Base-by-base conservation (phyloP, 2,888 invertebrate species). In the Melinaea menophilus region DNA sequence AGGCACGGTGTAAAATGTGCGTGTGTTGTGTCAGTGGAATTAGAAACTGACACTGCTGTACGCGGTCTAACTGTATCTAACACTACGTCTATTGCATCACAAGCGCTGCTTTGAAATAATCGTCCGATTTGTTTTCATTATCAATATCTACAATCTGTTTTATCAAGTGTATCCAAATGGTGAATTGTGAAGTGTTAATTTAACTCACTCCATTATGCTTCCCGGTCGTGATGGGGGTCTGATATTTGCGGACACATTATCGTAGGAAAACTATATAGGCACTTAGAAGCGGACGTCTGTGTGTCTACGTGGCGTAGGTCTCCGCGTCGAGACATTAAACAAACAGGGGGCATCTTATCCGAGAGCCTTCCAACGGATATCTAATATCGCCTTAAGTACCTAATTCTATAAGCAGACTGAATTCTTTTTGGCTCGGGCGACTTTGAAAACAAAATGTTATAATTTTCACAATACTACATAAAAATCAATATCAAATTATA, bases 191-290 rank as follows among this genome's bases (percentile, higher is more conserved):
- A 82, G 80, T 79, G 81, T 82, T 85, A 85, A 85, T 85, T 83
- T 82, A 79, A 80, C 7, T 35, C 22, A 80, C 75, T 75, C 75
- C 82, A 81, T 83, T 81, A 82, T 78, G 78, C 77, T 73, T 68
- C 69, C 71, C 71, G 69, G 72, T 73, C 73, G 79, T 75, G 72
- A 76, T 62, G 70, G 62, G 59, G 63, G 73, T 76, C 69, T 72
- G 77, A 73, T 86, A 82, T 86, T 86, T 85, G 84, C 85, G 79
- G 76, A 82, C 76, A 74, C 85, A 84, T 85, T 85, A 86, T 81
- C 78, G 77, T 78, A 79, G 74, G 75, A 81, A 84, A 86, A 84
- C 82, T 86, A 83, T 81, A 78, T 79, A 71, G 73, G 75, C 79
- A 81, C 83, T 84, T 80, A 81, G 75, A 73, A 67, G 67, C 68